phyloP scores from a whole-genome alignment of 1,140 invertebrate species.

The Drosophila virilis region DNA sequence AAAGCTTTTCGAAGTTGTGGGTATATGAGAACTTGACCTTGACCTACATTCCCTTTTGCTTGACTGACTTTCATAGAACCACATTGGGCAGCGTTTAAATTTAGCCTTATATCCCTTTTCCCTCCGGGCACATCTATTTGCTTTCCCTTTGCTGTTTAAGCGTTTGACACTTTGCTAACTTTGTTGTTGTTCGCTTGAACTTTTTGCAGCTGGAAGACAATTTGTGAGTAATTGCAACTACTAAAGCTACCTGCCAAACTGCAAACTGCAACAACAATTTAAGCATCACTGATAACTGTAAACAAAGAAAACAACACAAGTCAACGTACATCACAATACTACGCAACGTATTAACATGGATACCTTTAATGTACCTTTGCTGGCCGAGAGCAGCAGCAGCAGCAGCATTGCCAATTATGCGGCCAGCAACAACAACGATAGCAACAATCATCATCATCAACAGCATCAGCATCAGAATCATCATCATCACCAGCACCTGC shows the following conservation, averaged over 20 bases:
- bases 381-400: constrained; percentile 61
- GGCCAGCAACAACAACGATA: constrained; percentile 19
- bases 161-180: background rate
- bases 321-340: constrained; percentile 41
- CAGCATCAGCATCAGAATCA: constrained; percentile 42
- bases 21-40: constrained; percentile 41
- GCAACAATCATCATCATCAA: constrained; percentile 43
- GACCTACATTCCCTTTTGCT: constrained; percentile 49
- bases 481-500: constrained; percentile 43
- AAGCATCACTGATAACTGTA: constrained; percentile 35
- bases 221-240: constrained; percentile 32
- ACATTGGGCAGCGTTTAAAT: constrained; percentile 9
- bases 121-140: background rate
- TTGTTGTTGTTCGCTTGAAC: background rate
- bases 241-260: constrained; percentile 60
- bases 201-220: constrained; percentile 37
- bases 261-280: constrained; percentile 18
- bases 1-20: constrained; percentile 2
- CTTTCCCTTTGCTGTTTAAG: background rate
- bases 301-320: background rate
- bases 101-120: background rate
- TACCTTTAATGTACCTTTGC: constrained; percentile 70
- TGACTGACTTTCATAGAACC: constrained; percentile 46
- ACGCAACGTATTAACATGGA: constrained; percentile 59
- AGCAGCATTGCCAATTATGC: constrained; percentile 55